Percentiles rank a stretch among this genome's conserved stretches.
These are phyloP conservation scores for Alouatta caraya DNA, from an alignment of 2,797 vertebrate genomes.

Conservation along the genomic window DNA sequence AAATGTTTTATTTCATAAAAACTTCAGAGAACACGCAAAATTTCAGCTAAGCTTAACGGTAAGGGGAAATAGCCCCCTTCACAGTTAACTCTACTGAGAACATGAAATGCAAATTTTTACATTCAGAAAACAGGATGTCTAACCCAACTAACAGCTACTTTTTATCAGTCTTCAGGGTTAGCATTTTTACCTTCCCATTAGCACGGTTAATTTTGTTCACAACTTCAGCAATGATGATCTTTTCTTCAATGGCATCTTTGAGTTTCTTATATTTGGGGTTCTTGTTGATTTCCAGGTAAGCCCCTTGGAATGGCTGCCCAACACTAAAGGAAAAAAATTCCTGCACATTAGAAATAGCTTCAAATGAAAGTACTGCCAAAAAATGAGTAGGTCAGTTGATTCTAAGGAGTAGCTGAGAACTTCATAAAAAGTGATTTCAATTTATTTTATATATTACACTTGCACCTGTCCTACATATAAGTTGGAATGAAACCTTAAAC, in stretches of 20 bases:
- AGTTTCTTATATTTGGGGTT: conserved; percentile 99
- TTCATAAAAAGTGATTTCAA: neutral
- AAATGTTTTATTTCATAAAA: neutral
- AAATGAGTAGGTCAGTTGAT: neutral
- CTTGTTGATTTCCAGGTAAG: conserved; percentile 96
- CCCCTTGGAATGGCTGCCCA: conserved; percentile 95
- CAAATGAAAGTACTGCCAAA: neutral
- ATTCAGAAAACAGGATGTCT: neutral
- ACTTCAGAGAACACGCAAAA: neutral
- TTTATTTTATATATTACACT: neutral
- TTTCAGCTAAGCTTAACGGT: neutral
- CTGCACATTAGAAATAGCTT: neutral
- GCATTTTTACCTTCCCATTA: conserved; percentile 92
- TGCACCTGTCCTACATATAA: neutral
- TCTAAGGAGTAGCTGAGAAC: neutral
- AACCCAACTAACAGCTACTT: neutral
- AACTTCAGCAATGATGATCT: conserved; percentile 95
- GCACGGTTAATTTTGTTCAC: conserved; percentile 98
- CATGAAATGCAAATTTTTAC: neutral
- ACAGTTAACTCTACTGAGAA: neutral
- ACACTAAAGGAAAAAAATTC: conserved; percentile 86
- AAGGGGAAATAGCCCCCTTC: neutral
- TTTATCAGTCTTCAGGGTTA: neutral
- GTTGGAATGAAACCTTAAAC: neutral
- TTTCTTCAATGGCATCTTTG: conserved; percentile 93